Conservation (phyloP, 2,888 invertebrate species). For the Hyles lineata region DNA sequence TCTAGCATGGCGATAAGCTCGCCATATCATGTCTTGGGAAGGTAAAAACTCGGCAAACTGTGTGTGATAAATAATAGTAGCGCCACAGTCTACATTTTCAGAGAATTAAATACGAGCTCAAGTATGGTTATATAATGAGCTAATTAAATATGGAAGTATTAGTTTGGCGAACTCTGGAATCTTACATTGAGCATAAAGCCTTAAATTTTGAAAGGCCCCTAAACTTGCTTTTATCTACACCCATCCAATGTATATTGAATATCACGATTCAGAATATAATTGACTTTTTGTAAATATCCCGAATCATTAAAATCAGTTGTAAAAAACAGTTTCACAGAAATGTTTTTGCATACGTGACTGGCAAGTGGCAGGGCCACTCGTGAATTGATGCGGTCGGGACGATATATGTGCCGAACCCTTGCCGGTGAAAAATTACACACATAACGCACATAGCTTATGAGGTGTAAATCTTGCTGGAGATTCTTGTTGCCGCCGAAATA, state of each 20-base stretch:
- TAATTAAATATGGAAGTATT: no score
- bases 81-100: no score
- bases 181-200: no score
- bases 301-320: background rate
- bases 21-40: no score
- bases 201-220: no score
- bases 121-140: no score
- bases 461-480: background rate
- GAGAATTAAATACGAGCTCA: no score
- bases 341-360: constrained; percentile 3
- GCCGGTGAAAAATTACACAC: constrained; percentile 7
- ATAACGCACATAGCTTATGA: constrained; percentile 6
- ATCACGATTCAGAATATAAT: background rate
- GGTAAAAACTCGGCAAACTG: no score
- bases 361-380: background rate
- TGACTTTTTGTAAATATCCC: background rate
- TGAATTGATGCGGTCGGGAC: background rate
- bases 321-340: background rate
- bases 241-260: background rate
- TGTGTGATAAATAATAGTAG: no score
- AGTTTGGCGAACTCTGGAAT: no score
- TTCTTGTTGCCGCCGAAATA: background rate
- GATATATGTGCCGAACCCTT: background rate
- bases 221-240: background rate
- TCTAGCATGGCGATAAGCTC: no score